Evolutionary conservation across 2,888 invertebrate species (phyloP).

Genomic region (Acronicta alni): DNA sequence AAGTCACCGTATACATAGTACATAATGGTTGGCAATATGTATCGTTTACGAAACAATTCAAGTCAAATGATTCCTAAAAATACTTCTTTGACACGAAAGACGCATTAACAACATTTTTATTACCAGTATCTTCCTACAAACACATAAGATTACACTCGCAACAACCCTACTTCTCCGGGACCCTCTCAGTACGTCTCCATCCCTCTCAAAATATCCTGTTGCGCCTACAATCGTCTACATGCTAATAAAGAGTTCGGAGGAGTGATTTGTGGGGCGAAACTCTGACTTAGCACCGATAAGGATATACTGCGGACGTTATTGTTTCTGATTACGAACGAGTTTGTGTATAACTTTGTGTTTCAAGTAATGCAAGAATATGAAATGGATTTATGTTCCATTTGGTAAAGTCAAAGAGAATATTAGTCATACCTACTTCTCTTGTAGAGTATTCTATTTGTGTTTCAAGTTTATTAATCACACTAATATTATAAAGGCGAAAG

Average conservation of each 20-base stretch:
- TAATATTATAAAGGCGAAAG: too few relatives aligned
- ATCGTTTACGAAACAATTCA: not conserved
- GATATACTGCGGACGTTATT: constrained; percentile 48
- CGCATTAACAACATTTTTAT: not conserved
- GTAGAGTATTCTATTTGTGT: not conserved
- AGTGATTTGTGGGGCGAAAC: constrained; percentile 78
- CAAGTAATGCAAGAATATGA: constrained; percentile 5
- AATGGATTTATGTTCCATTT: constrained; percentile 13
- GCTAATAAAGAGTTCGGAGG: constrained; percentile 81
- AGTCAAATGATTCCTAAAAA: too few relatives aligned
- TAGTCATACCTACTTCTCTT: not conserved
- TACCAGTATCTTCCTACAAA: not conserved
- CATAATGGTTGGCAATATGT: too few relatives aligned
- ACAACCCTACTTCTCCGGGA: constrained; percentile 59
- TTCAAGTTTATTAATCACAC: too few relatives aligned
- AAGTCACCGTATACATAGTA: too few relatives aligned
- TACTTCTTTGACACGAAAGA: too few relatives aligned
- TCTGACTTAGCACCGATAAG: constrained; percentile 49
- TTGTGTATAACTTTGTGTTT: constrained; percentile 36
- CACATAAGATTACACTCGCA: not conserved
- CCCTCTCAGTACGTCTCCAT: constrained; percentile 79
- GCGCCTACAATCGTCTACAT: constrained; percentile 82
- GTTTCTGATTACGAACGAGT: constrained; percentile 51
- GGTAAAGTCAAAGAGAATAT: not conserved
- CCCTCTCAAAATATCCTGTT: constrained; percentile 85